Evolutionary conservation across 2,888 invertebrate species (phyloP), one percentile per base, ranked within the genome.

Genomic region (Mimas tiliae): DNA sequence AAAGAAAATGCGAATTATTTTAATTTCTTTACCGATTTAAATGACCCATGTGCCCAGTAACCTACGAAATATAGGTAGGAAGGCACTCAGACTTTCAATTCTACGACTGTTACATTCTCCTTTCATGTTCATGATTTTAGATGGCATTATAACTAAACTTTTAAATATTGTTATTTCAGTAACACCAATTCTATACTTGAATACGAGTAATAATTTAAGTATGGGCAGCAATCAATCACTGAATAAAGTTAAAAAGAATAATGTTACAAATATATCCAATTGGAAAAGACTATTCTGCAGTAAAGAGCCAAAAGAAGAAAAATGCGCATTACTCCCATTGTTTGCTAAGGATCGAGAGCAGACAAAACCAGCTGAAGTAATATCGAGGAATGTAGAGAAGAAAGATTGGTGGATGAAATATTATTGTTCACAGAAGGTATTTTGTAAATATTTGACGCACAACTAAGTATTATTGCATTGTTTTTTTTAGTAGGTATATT

Each of bases 391-490:
- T 16, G 62, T 64, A 0, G 80, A 78, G 34, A 63, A 72, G 8
- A 83, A 73, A 48, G 86, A 89, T 71, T 91, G 92, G 92, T 92
- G 92, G 92, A 74, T 71, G 27, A 83, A 84, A 77, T 91, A 85
- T 70, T 81, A 79, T 66, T 72, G 74, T 34, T 86, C 88, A 0
- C 72, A 81, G 52, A 79, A 81, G 75, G 89, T 74, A 47, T 1
- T 21, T 16, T 11, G 6, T 42, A 21, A 9, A 38, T n/a, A 27
- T 4, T 16, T 47, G 7, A 27, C 14, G 12, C 14, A 6, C 12
- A 47, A 16, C 9, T 9, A 48, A 45, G 7, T 11, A 27, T 65
- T 52, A 52, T 0, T 7, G 2, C 27, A 27, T 27, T 27, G 1
- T 4, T 4, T 27, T 27, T 27, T 4, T 4, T 27, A 27, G 27